Conservation (phyloP, 2,888 invertebrate genomes). For the Gymnoscelis rufifasciata region DNA sequence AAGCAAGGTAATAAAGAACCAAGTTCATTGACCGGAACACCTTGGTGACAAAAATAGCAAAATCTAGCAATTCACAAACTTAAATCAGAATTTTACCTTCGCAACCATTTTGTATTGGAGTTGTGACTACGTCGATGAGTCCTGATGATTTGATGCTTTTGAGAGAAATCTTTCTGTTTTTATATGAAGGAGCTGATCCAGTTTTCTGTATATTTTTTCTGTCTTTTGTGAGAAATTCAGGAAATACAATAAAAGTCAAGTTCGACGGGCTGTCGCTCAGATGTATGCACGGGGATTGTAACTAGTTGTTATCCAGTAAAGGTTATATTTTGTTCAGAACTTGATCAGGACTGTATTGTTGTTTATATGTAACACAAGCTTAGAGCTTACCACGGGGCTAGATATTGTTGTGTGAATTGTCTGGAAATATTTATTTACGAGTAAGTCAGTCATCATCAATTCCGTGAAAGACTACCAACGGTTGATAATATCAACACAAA, state of each 20-base stretch:
- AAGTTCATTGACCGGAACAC: conserved; percentile 17
- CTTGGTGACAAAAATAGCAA: conserved; percentile 19
- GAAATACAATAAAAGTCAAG: conserved; percentile 71
- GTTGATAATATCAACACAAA: too few species aligned
- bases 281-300: conserved; percentile 30
- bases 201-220: conserved; percentile 47
- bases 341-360: neutral
- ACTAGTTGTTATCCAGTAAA: conserved; percentile 25
- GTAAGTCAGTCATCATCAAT: too few species aligned
- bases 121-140: conserved; percentile 57
- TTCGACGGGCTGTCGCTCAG: conserved; percentile 51
- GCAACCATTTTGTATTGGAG: conserved; percentile 55
- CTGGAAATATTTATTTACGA: too few species aligned
- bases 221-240: conserved; percentile 52
- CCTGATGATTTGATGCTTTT: conserved; percentile 50
- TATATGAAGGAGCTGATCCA: conserved; percentile 55
- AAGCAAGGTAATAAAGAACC: conserved; percentile 21
- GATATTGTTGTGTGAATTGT: too few species aligned
- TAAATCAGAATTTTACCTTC: conserved; percentile 48
- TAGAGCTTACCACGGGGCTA: too few species aligned
- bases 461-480: too few species aligned
- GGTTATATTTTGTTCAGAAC: neutral
- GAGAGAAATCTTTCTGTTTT: conserved; percentile 33
- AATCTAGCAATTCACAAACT: neutral
- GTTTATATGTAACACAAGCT: too few species aligned